Evolutionary conservation across 2,888 invertebrate genomes (phyloP), one percentile per base, ranked within the genome.

Genomic region (Sinodicranocentrus sp.): DNA sequence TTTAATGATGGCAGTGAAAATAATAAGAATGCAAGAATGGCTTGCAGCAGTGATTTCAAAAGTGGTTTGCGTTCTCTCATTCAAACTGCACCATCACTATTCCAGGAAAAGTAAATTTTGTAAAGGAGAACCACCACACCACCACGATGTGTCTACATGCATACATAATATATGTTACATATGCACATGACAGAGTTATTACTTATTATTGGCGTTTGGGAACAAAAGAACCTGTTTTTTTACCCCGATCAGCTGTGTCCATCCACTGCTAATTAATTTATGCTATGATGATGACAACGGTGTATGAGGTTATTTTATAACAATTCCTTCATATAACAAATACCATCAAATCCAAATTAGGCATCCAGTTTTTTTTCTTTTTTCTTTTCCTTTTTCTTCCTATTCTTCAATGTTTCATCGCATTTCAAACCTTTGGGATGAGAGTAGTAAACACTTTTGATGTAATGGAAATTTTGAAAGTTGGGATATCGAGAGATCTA

Each of bases 51-150:
- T 68, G 68, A 63, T 68, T 75, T 63, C 39, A 61, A 33, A 59
- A 57, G 76, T 77, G 79, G 86, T 78, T 83, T 84, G 77, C 83
- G 77, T 85, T 87, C 84, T 82, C 67, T 67, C 77, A 67, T 68
- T 68, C 68, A 85, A 85, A 84, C 82, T 87, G 88, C 88, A 71
- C 84, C 85, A 87, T 88, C 88, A 88, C 82, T 86, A 85, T 88
- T 88, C 88, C 87, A 80, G 87, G 88, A 88, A 88, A 86, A 77
- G 71, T 25, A 80, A 84, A 79, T 78, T 85, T 85, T 86, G 80
- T 84, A 78, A 67, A 68, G 79, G 79, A 70, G 70, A 63, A 61
- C 13, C n/a, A n/a, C n/a, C n/a, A 5, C 54, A n/a, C 5, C 17
- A n/a, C 5, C 10, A 5, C 54, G 43, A 10, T 43, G 43, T 33